Percentiles rank a stretch among this genome's conserved stretches.
These are phyloP conservation scores for Ophthalmolycus amberensis DNA, from an alignment of 2,113 vertebrate genomes.

Conservation along the genomic window DNA sequence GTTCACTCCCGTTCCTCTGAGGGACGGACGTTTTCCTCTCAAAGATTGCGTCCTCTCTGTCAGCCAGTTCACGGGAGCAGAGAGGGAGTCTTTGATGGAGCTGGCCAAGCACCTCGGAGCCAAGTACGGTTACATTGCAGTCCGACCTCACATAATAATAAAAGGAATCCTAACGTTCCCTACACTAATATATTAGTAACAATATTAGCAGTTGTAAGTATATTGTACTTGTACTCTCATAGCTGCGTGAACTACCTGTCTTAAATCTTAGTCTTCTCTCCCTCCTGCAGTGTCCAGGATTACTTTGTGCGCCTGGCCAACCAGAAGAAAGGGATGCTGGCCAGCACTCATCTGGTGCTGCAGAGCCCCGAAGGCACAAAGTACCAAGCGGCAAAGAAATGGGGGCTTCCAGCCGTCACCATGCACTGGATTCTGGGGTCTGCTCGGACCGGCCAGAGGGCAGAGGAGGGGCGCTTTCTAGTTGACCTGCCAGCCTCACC, in stretches of 20 bases:
- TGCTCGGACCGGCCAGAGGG: constrained; percentile 86
- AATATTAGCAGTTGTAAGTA: neutral
- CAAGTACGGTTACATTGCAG: constrained; percentile 80
- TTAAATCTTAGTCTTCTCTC: neutral
- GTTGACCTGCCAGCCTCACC: constrained; percentile 84
- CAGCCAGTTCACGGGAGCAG: constrained; percentile 93
- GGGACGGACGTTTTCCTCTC: constrained; percentile 88
- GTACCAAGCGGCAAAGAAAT: constrained; percentile 95
- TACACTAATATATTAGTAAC: too few species aligned
- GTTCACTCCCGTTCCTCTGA: constrained; percentile 90
- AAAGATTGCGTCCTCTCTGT: constrained; percentile 91
- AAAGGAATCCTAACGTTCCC: too few species aligned
- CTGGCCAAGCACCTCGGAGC: constrained; percentile 92
- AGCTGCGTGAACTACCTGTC: neutral
- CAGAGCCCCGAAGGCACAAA: constrained; percentile 92
- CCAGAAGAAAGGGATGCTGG: constrained; percentile 92
- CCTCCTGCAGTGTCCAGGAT: constrained; percentile 90
- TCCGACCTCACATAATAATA: neutral
- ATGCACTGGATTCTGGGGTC: constrained; percentile 91
- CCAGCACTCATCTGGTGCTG: constrained; percentile 92
- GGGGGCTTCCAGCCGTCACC: constrained; percentile 92
- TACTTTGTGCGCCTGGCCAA: constrained; percentile 94
- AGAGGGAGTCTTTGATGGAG: constrained; percentile 92
- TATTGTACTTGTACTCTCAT: neutral
- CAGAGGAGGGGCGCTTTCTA: constrained; percentile 87